Conservation (phyloP, 1,140 invertebrate genomes). For the Trinorchestia longiramus region DNA sequence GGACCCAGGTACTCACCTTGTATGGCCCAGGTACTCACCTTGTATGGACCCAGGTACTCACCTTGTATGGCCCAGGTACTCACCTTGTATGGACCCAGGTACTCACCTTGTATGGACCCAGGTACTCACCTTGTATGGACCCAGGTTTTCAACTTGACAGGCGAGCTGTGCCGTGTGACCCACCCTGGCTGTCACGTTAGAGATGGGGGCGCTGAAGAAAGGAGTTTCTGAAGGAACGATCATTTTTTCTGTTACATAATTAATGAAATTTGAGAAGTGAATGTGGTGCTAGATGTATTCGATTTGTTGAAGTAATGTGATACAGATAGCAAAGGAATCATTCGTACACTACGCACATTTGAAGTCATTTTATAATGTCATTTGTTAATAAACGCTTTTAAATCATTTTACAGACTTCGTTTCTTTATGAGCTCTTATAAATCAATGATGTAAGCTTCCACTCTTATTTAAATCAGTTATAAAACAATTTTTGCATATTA, state of each 20-base stretch:
- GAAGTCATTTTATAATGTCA: no score
- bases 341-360: no score
- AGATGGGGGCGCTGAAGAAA: constrained; percentile 56
- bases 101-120: constrained; percentile 46
- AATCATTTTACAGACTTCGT: no score
- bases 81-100: constrained; percentile 56
- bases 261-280: not conserved
- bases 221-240: constrained; percentile 48
- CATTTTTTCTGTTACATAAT: not conserved
- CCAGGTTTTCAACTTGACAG: constrained; percentile 57
- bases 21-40: not conserved
- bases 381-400: no score
- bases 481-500: no score
- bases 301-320: no score
- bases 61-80: constrained; percentile 38
- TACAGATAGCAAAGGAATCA: no score
- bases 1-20: not conserved
- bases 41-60: not conserved
- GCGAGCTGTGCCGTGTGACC: constrained; percentile 53
- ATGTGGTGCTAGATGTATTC: no score
- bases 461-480: no score
- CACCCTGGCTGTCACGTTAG: constrained; percentile 45
- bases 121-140: constrained; percentile 55
- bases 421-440: no score
- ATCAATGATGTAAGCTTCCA: no score